These are phyloP conservation scores for Acleris holmiana DNA, from an alignment of 2,888 invertebrate genomes.

Conservation along the genomic window DNA sequence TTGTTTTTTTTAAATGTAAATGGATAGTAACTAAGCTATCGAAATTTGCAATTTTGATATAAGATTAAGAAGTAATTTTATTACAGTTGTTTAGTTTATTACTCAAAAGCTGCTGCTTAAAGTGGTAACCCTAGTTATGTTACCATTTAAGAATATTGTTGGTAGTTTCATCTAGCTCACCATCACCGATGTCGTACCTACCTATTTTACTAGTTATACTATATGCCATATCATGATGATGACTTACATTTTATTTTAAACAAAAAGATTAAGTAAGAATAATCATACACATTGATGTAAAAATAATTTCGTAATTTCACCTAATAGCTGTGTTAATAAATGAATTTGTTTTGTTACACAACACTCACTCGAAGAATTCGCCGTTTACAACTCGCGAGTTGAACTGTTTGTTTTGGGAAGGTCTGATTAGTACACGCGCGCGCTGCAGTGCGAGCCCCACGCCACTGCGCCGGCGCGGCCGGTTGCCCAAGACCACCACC, in stretches of 20 bases:
- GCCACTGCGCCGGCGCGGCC: slow-evolving; percentile 37
- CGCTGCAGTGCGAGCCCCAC: slow-evolving; percentile 24
- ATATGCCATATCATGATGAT: no score
- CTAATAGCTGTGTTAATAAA: slow-evolving; percentile 32
- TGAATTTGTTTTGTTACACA: slow-evolving; percentile 26
- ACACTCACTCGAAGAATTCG: slow-evolving; percentile 35
- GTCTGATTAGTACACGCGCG: slow-evolving; percentile 20
- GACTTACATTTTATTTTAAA: no score
- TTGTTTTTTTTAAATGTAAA: no score
- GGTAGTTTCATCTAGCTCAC: no score
- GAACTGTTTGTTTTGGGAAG: slow-evolving; percentile 1
- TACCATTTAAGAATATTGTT: no score
- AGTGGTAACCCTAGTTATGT: no score
- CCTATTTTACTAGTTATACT: no score
- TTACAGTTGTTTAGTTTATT: no score
- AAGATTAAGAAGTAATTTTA: no score
- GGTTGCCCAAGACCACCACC: slow-evolving; percentile 42
- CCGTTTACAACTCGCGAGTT: neutral
- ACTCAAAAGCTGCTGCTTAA: no score
- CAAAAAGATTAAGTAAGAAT: neutral
- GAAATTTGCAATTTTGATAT: neutral
- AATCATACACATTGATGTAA: slow-evolving; percentile 16
- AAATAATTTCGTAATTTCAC: slow-evolving; percentile 51
- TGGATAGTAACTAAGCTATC: neutral
- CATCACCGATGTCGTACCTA: no score